Evolutionary conservation across 2,888 invertebrate species (phyloP).

Genomic region (Limnephilus lunatus): DNA sequence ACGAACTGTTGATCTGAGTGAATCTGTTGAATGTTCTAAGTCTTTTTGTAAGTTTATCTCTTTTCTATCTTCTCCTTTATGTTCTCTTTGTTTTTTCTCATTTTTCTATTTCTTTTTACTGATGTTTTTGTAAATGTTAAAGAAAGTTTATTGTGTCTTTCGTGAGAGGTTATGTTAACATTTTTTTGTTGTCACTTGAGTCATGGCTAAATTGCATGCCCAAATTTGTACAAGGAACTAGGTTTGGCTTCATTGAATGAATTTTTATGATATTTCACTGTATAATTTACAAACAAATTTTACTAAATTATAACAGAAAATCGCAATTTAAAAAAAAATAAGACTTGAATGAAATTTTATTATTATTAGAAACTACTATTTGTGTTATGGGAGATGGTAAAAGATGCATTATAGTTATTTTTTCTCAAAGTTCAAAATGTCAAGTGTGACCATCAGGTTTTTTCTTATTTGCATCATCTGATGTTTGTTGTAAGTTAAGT

Average conservation of each 20-base stretch:
- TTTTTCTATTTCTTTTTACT: neutral
- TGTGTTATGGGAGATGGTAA: no score
- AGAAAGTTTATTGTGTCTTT: neutral
- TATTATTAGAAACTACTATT: no score
- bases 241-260: neutral
- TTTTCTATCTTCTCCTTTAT: neutral
- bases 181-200: neutral
- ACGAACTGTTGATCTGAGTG: neutral
- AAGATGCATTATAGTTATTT: no score
- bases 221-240: neutral
- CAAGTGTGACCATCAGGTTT: no score
- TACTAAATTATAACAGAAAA: no score
- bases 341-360: no score
- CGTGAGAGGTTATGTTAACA: neutral
- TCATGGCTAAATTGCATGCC: neutral
- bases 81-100: neutral
- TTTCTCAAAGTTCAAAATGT: no score
- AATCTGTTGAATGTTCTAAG: neutral
- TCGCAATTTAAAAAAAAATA: no score
- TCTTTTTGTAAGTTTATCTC: neutral
- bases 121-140: neutral
- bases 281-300: neutral
- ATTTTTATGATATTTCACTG: neutral
- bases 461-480: no score
- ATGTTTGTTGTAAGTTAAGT: no score